Base-by-base conservation (phyloP, 2,113 vertebrate species). In the Antechinus stuartii region DNA sequence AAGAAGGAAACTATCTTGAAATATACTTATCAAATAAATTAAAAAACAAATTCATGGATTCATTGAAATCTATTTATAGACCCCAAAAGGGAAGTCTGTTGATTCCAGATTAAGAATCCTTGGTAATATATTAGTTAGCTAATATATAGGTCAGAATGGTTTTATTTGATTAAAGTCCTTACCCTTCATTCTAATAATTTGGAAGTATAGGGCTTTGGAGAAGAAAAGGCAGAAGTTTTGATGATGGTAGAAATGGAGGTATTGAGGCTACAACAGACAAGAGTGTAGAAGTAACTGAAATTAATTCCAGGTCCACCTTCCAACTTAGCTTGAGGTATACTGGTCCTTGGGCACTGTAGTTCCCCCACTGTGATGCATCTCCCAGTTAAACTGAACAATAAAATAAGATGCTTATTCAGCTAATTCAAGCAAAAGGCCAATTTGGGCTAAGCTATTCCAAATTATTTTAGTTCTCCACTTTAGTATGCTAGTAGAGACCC, bases 401-500 rank as follows among this genome's bases (percentile, higher is more conserved):
- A 84, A 84, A 84, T 42, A 84, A 42, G 68, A 84, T 42, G n/a
- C n/a, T 84, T 84, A 19, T 84, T 84, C 68, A 42, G 16, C 68
- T 42, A 42, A 42, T 84, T 42, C 68, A 84, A 42, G 68, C 6
- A 84, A 42, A 84, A 84, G 68, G 35, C 16, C 68, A 84, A 42
- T 42, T 84, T 84, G n/a, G n/a, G 68, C 35, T 42, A n/a, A 84
- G n/a, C n/a, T 84, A 42, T 50, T 8, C 2, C 3, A 5, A 10
- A 0, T 7, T 19, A 42, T 89, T 49, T 52, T 19, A 12, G 8
- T 0, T 9, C 7, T 26, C 19, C 46, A 0, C 0, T 22, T 11
- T 35, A 26, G 27, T 0, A 14, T 26, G 12, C 54, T 19, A 23
- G 47, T 54, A 42, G 22, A 91, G 50, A 26, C 25, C 76, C 9